Evolutionary conservation across 1,140 invertebrate species (phyloP), one percentile per base, ranked within the genome.

Genomic region (Aphaenogaster floridana): DNA sequence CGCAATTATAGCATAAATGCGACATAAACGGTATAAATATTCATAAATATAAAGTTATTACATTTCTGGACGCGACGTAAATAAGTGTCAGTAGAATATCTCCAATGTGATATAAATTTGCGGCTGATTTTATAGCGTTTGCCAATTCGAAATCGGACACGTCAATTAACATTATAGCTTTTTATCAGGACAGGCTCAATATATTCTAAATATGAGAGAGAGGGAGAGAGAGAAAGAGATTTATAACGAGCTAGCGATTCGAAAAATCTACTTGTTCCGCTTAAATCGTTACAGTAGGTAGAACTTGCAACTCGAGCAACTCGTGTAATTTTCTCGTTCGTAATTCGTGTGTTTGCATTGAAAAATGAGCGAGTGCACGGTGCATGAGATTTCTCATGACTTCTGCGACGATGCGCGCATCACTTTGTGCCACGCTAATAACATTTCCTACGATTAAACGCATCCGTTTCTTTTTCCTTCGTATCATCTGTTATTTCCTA

Each of bases 311-410:
- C 28, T 28, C 28, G 28, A 28, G 28, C 28, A 28, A 28, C 80
- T 61, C 71, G 28, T 28, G 57, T 69, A 76, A 83, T 83, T 83
- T 83, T 74, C 69, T 84, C 42, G 69, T 84, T 84, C 80, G 42
- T 84, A 84, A 84, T 84, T 84, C 54, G 69, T 84, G 54, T 84
- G 80, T 84, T 84, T 84, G 69, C 80, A 76, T 84, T 84, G 80
- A 84, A 76, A 84, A 84, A 84, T 84, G 80, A 84, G 42, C 54
- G 54, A 84, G 80, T 84, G 80, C 69, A 76, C 80, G 69, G 42
- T 84, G 80, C 69, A 74, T 84, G 80, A 76, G 80, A 76, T 84
- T 84, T 84, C 80, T 84, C 80, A 84, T 84, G 80, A 76, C 80
- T 84, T 50, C 54, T 84, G 11, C 80, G 34, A 71, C 80, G 68